Conservation (phyloP, 2,888 invertebrate species). For the Ectemnius lituratus region DNA sequence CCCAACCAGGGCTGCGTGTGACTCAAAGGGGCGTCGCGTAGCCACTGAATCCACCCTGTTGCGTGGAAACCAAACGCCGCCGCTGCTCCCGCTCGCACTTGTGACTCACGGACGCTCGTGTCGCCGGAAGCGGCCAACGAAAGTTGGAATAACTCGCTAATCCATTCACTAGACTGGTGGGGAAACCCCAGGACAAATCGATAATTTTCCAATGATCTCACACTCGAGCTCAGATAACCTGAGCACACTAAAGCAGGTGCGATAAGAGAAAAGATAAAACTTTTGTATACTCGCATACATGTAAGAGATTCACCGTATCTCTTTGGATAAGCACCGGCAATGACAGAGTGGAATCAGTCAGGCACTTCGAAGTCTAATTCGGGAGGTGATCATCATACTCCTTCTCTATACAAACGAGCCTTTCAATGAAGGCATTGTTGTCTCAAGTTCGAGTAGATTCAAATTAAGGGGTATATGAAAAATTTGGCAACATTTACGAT, state of each 20-base stretch:
- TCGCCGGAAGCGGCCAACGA: not conserved
- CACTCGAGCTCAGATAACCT: not conserved
- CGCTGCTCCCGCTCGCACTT: not conserved
- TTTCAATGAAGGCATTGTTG: too few species aligned
- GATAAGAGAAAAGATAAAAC: not conserved
- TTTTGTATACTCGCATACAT: not conserved
- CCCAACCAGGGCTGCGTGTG: not conserved
- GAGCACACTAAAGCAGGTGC: not conserved
- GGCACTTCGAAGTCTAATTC: too few species aligned
- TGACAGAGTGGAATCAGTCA: too few species aligned
- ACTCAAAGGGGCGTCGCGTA: not conserved
- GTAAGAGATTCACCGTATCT: too few species aligned
- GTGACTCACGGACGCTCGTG: not conserved
- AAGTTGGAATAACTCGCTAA: slow-evolving; percentile 1
- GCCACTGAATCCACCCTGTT: not conserved
- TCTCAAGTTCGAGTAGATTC: too few species aligned
- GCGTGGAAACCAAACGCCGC: not conserved
- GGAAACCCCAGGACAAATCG: not conserved
- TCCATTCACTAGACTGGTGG: not conserved
- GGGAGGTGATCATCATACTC: too few species aligned
- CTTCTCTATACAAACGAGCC: too few species aligned
- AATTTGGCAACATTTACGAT: not conserved
- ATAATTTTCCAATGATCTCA: not conserved
- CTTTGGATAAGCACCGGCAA: too few species aligned
- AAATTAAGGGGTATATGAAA: not conserved